Evolutionary conservation across 2,888 invertebrate species (phyloP), one percentile per base, ranked within the genome.

Genomic region (Lissocephala sabroskyi): DNA sequence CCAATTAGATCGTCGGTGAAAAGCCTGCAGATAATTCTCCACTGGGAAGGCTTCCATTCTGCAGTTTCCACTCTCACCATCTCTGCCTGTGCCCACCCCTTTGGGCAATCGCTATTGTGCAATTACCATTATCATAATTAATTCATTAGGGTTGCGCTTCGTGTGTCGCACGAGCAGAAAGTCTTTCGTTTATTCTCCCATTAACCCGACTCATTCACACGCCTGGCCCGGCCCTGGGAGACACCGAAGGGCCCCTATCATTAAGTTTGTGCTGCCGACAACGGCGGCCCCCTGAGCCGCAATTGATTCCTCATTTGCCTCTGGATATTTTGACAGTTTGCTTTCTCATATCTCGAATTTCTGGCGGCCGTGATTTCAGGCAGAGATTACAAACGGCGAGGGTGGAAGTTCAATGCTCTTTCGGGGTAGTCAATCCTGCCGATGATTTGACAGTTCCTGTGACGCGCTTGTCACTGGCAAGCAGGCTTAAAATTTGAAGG

Each of bases 241-340:
- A 35, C 9, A 35, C 3, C 35, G 35, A 19, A 28, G 13, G 36
- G 52, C 78, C 75, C 78, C 75, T 70, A 74, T 70, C 62, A 77
- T 70, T 74, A 59, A 66, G 23, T 23, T 23, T 23, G 4, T 23
- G 7, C n/a, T 32, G 30, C 28, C 41, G 35, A 11, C 41, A 16
- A n/a, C n/a, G n/a, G n/a, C n/a, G n/a, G n/a, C 13, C 28, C 44
- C 41, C 23, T 23, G 28, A 36, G 33, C 29, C 39, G 45, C 53
- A 54, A 59, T 56, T 59, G 51, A 50, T 54, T 56, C 49, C 43
- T 41, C 47, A 48, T 41, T 16, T 41, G 11, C 6, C 30, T 7
- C 16, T 66, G 61, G 56, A 48, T 61, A 79, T 66, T 79, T 79
- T 73, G 75, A 66, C 75, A 74, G 63, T 62, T 65, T 48, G 59